A percentile compares a stretch with the other conserved stretches of the same genome.
Evolutionary conservation across 2,888 invertebrate species (phyloP).

Genomic region (Himalopsyche tibetana): DNA sequence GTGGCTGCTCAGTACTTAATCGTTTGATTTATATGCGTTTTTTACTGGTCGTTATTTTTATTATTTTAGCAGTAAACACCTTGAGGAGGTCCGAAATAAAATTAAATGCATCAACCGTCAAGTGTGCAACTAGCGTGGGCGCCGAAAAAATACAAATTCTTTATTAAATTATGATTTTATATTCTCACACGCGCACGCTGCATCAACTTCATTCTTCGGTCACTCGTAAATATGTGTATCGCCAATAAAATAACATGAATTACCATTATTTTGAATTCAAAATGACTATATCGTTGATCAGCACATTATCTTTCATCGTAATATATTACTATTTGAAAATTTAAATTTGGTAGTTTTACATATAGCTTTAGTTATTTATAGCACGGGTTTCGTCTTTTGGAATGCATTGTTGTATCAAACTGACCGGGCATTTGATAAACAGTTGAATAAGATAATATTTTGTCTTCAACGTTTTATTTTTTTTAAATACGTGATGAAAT

Average conservation of each 20-base stretch:
- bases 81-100: slow-evolving; percentile 29
- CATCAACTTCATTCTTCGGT: neutral
- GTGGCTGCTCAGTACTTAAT: neutral
- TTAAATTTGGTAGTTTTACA: too few species aligned
- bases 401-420: too few species aligned
- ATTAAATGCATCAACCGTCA: slow-evolving; percentile 24
- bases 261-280: too few species aligned
- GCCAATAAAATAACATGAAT: slow-evolving; percentile 6
- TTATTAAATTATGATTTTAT: slow-evolving; percentile 34
- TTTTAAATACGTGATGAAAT: too few species aligned
- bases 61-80: slow-evolving; percentile 23
- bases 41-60: slow-evolving; percentile 24
- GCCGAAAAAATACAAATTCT: slow-evolving; percentile 16
- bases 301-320: too few species aligned
- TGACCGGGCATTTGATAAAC: too few species aligned
- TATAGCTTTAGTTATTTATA: too few species aligned
- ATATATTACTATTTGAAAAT: too few species aligned
- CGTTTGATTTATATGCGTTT: neutral
- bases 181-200: neutral
- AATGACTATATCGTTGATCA: too few species aligned
- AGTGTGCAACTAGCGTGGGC: slow-evolving; percentile 24
- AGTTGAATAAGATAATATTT: too few species aligned
- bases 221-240: neutral
- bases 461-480: too few species aligned
- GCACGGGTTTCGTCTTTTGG: too few species aligned